These are phyloP conservation scores for Anser cygnoides DNA, from an alignment of 2,113 vertebrate species.

Conservation along the genomic window DNA sequence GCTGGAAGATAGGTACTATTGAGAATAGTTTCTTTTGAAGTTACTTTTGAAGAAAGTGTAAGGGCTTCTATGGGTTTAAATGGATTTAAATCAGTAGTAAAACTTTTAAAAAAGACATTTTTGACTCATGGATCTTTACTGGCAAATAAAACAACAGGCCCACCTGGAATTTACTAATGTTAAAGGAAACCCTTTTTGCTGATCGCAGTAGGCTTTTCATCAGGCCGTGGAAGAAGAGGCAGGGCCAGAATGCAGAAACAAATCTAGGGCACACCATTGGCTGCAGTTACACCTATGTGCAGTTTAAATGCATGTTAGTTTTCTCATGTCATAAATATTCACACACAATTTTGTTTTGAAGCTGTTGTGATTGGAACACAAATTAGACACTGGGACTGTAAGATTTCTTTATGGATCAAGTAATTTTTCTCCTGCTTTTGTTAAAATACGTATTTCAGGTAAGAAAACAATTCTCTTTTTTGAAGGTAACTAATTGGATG, in stretches of 20 bases:
- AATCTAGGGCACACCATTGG: neutral
- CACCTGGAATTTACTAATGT: neutral
- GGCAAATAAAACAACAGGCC: neutral
- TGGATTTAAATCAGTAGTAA: neutral
- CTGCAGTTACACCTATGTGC: neutral
- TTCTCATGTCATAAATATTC: neutral
- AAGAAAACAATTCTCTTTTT: conserved; percentile 25
- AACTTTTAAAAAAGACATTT: neutral
- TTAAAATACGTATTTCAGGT: conserved; percentile 73
- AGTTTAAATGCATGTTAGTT: neutral
- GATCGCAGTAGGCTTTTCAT: neutral
- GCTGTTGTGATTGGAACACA: neutral
- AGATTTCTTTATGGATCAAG: conserved; percentile 67
- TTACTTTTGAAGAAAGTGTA: neutral
- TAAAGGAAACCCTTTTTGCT: neutral
- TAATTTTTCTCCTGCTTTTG: conserved; percentile 63
- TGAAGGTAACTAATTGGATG: neutral
- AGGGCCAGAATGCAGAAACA: neutral
- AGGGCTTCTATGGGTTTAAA: neutral
- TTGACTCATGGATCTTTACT: neutral
- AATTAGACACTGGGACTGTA: neutral
- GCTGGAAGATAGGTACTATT: neutral
- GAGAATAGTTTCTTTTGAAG: neutral
- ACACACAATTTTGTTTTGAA: neutral
- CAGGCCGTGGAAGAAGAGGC: neutral